Percentiles rank a stretch among this genome's conserved stretches.
These are phyloP conservation scores for Trachops cirrhosus DNA, from an alignment of 2,797 vertebrate genomes.

Conservation along the genomic window DNA sequence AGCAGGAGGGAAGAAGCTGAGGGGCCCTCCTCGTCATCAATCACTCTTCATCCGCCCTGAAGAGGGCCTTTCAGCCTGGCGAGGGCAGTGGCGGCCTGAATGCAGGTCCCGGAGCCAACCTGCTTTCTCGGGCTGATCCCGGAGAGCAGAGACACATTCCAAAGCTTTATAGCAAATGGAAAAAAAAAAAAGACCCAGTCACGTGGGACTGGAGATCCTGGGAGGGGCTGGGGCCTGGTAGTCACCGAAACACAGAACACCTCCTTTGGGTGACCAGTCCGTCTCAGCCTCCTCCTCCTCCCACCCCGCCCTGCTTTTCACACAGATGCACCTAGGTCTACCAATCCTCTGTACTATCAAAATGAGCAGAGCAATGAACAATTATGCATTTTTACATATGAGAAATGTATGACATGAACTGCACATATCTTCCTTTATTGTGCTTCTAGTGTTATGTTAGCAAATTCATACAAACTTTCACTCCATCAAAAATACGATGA, in stretches of 20 bases:
- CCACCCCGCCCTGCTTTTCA: neutral
- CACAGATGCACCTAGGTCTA: neutral
- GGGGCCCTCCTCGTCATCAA: slow-evolving; percentile 79
- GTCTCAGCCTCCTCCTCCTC: slow-evolving; percentile 8
- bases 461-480: slow-evolving; percentile 66
- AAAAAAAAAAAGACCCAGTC: slow-evolving; percentile 85
- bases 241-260: slow-evolving; percentile 37
- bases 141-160: slow-evolving; percentile 80
- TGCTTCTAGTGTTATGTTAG: slow-evolving; percentile 64
- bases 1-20: slow-evolving; percentile 64
- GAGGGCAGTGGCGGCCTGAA: slow-evolving; percentile 64
- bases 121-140: slow-evolving; percentile 80
- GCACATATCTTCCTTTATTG: slow-evolving; percentile 28
- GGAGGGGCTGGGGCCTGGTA: no score
- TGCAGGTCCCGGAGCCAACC: slow-evolving; percentile 82
- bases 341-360: neutral
- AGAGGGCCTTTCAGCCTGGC: slow-evolving; percentile 82
- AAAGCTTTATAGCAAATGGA: slow-evolving; percentile 84
- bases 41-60: slow-evolving; percentile 76
- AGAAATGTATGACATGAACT: neutral
- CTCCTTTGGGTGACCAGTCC: slow-evolving; percentile 74
- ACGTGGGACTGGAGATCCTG: slow-evolving; percentile 73
- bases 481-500: slow-evolving; percentile 75
- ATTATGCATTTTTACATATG: neutral
- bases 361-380: neutral